Base-by-base conservation (phyloP, 2,888 invertebrate species). In the Drosophila fulvimacula region DNA sequence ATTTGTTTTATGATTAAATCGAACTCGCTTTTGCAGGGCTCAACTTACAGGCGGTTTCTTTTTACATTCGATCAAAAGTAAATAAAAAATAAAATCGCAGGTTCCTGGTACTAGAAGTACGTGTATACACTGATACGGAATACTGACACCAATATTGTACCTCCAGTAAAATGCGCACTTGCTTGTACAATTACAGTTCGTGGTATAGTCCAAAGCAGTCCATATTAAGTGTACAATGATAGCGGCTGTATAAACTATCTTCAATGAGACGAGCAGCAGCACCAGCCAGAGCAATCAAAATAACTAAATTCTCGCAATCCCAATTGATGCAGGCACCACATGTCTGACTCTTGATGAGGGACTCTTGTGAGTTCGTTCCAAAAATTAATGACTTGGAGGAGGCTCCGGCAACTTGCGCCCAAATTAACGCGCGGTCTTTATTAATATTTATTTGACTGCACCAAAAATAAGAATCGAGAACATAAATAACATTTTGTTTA, bases 401-500 rank as follows among this genome's bases (percentile, higher is more conserved):
- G 65, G 65, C 63, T 68, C 56, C 46, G 57, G 46, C 67, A 62
- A 62, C 51, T 69, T 70, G 74, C 70, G 67, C 57, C 74, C 44
- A 69, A 72, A 78, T 76, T 71, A 57, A 74, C 62, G 71, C 66
- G 57, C 44, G 74, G 66, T 67, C 67, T 80, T 82, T 77, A 83
- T 81, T 83, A 82, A 75, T 83, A 81, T 81, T 83, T 81, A 83
- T 81, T 82, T 68, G 62, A 51, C 69, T 69, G 57, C 55, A 76
- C 48, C 55, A 69, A 69, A 83, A 81, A 80, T 70, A 74, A 69
- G 67, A 80, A 65, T 77, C 41, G 77, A 65, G 64, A 44, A 60
- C 78, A 81, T 80, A 80, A 80, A 80, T 82, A 77, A 80, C 67
- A 42, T 51, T 82, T 80, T 80, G 79, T 82, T 80, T 82, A 82